A percentile compares a stretch with the other conserved stretches of the same genome.
These are phyloP conservation scores for Takifugu bimaculatus DNA, from an alignment of 2,113 vertebrate species.

Conservation along the genomic window DNA sequence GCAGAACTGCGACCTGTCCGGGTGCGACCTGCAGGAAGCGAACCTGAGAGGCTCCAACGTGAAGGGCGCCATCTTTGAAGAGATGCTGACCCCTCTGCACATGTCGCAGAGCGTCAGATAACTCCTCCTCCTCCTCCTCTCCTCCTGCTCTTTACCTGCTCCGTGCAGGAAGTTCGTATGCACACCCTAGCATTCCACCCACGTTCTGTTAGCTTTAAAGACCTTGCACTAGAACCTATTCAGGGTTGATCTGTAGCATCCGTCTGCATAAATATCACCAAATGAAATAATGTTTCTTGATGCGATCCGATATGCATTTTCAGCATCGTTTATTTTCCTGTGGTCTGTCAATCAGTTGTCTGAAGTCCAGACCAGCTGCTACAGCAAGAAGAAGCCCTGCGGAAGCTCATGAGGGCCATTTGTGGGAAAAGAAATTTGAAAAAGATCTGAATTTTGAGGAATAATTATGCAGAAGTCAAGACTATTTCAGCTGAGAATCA, in stretches of 20 bases:
- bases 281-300: slow-evolving; percentile 49
- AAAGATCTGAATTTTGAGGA: neutral
- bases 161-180: slow-evolving; percentile 44
- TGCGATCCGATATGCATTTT: slow-evolving; percentile 5
- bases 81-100: slow-evolving; percentile 94
- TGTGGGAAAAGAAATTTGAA: neutral
- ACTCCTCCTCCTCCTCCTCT: slow-evolving; percentile 15
- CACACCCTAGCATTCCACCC: slow-evolving; percentile 58
- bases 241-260: slow-evolving; percentile 62
- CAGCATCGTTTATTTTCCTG: too few relatives aligned
- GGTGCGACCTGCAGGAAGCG: slow-evolving; percentile 94
- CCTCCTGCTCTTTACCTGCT: slow-evolving; percentile 37
- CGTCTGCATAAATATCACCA: slow-evolving; percentile 44
- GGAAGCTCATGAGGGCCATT: neutral
- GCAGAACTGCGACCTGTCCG: slow-evolving; percentile 93
- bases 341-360: too few relatives aligned
- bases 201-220: slow-evolving; percentile 67
- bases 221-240: slow-evolving; percentile 71
- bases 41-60: slow-evolving; percentile 93
- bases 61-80: slow-evolving; percentile 95
- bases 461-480: neutral
- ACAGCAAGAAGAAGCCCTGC: too few relatives aligned
- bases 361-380: too few relatives aligned
- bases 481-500: neutral
- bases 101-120: slow-evolving; percentile 97